Conservation (phyloP, 2,113 vertebrate species). For the Aspidoscelis tigris region DNA sequence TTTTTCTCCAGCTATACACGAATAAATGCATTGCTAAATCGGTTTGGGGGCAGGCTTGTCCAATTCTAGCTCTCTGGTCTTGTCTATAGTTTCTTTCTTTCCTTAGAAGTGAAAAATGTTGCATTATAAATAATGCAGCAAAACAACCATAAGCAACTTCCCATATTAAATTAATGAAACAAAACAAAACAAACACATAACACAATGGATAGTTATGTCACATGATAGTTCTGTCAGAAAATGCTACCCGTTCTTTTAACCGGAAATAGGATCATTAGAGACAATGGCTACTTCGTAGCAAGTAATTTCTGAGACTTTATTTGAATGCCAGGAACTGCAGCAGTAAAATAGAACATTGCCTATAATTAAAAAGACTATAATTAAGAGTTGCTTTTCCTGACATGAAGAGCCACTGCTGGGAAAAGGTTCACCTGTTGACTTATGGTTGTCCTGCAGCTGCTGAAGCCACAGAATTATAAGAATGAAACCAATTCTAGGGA, state of each 20-base stretch:
- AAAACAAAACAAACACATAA: too few species aligned
- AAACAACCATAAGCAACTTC: background rate
- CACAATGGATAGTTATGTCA: too few species aligned
- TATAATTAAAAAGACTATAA: background rate
- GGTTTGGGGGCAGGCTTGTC: too few species aligned
- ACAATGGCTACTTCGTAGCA: background rate
- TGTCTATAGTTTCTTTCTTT: too few species aligned
- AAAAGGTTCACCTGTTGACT: background rate
- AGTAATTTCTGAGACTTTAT: background rate
- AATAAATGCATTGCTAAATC: too few species aligned
- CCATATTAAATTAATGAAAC: background rate
- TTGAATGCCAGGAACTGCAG: background rate
- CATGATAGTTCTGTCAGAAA: too few species aligned
- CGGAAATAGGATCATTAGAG: background rate
- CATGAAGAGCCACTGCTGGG: background rate
- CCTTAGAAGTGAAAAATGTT: too few species aligned
- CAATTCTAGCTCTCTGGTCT: too few species aligned
- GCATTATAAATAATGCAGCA: background rate
- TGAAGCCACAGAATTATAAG: background rate
- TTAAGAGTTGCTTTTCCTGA: background rate
- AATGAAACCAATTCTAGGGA: too few species aligned
- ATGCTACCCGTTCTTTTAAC: background rate
- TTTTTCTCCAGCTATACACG: too few species aligned
- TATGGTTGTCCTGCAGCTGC: background rate
- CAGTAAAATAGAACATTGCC: background rate